Evolutionary conservation across 2,888 invertebrate species (phyloP), one percentile per base, ranked within the genome.

Genomic region (Drosophila formosana): DNA sequence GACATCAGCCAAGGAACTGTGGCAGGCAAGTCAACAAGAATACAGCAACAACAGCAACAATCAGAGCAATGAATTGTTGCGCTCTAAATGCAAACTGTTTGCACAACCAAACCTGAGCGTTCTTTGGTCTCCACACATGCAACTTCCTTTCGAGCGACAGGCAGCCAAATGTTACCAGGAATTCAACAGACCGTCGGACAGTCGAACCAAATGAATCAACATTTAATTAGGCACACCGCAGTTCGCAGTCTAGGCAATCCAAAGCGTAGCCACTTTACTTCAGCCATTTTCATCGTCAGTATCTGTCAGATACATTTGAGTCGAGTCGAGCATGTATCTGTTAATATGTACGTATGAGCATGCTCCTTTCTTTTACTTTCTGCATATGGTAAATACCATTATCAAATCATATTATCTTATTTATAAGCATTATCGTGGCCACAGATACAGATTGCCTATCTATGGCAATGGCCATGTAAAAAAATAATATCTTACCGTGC

Each of bases 351-450:
- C 18, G 13, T 46, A 11, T 52, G 39, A 45, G 39, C 32, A 68
- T 60, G 57, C 61, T 53, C 47, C 46, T 76, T 80, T 83, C 81
- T 78, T 86, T 66, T 70, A 78, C 87, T 84, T 88, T 84, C 87
- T 83, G 83, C 87, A 86, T 90, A 91, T 90, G 91, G 90, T 92
- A 92, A 92, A 92, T 90, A 92, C 84, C 88, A 90, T 92, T 92
- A 92, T 92, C 92, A 91, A 90, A 89, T 88, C 90, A 88, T 89
- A 91, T 91, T 92, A 92, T 92, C 92, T 91, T 86, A 85, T 88
- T 90, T 90, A 89, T 90, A 89, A 89, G 89, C 88, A 90, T 89
- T 90, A 90, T 90, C 90, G 89, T 90, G 72, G 75, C 82, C 74
- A 87, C 90, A 90, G 82, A 87, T 91, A 90, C 90, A 90, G 83